These are phyloP conservation scores for Platygyra sinensis DNA, from an alignment of 64 coral and sea anemone species.

Conservation along the genomic window DNA sequence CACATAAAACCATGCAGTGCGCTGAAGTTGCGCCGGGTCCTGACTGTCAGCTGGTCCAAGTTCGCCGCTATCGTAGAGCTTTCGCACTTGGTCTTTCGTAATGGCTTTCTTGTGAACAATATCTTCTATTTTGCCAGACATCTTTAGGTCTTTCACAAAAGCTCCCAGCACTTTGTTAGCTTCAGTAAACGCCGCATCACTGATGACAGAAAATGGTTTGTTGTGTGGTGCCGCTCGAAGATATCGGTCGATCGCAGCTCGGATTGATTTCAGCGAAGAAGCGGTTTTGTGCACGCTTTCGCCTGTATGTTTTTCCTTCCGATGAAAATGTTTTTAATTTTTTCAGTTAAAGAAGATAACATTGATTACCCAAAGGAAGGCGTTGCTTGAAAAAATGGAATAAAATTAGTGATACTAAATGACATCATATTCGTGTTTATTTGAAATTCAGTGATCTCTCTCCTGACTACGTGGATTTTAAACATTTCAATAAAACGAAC, in stretches of 20 bases:
- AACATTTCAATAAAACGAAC: too few species aligned
- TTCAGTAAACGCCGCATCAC: slow-evolving; percentile 27
- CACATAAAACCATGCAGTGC: slow-evolving; percentile 59
- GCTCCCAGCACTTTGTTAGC: slow-evolving; percentile 44
- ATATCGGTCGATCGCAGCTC: slow-evolving; percentile 59
- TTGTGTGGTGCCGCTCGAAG: slow-evolving; percentile 53
- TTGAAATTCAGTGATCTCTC: too few species aligned
- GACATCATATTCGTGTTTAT: too few species aligned
- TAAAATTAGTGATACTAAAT: too few species aligned
- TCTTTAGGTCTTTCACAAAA: slow-evolving; percentile 52
- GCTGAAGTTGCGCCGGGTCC: slow-evolving; percentile 8
- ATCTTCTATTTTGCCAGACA: slow-evolving; percentile 46
- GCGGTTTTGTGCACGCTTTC: too few species aligned
- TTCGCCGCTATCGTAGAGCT: slow-evolving; percentile 35
- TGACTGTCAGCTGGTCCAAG: slow-evolving; percentile 46
- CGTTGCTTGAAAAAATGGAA: too few species aligned
- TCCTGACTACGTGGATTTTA: too few species aligned
- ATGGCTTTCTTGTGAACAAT: slow-evolving; percentile 45
- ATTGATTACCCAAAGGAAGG: too few species aligned
- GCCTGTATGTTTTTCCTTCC: too few species aligned
- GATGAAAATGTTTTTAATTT: too few species aligned
- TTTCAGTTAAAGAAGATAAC: too few species aligned
- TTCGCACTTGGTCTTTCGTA: slow-evolving; percentile 25
- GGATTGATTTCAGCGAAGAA: slow-evolving; percentile 64
- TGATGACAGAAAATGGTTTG: slow-evolving; percentile 26